A percentile compares a stretch with the other conserved stretches of the same genome.
Conservation (phyloP, 2,888 invertebrate species). For the Lymantria monacha region DNA sequence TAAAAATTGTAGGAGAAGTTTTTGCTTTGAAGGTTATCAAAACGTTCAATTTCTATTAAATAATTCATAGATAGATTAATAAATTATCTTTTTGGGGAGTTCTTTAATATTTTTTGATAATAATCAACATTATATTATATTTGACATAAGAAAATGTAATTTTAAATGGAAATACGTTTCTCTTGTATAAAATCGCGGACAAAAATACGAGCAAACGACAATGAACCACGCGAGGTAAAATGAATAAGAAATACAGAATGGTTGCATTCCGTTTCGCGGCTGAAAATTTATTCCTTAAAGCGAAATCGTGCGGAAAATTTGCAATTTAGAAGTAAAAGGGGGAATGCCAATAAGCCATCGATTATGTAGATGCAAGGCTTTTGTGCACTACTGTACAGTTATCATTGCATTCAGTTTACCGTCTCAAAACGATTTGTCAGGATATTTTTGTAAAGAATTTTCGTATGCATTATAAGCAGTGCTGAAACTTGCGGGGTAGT, state of each 20-base stretch:
- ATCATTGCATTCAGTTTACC: conserved; percentile 69
- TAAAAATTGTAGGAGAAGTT: too few relatives aligned
- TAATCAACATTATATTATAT: too few relatives aligned
- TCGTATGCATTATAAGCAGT: conserved; percentile 37
- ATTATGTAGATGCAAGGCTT: conserved; percentile 79
- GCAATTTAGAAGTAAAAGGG: conserved; percentile 81
- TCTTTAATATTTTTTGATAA: too few relatives aligned
- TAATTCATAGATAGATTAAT: too few relatives aligned
- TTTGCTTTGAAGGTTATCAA: too few relatives aligned
- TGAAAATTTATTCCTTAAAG: conserved; percentile 74
- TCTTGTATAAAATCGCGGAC: conserved; percentile 3
- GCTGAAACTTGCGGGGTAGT: conserved; percentile 40
- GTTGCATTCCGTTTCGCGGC: conserved; percentile 64
- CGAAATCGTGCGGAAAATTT: conserved; percentile 81
- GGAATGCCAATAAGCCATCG: conserved; percentile 79
- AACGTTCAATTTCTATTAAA: too few relatives aligned
- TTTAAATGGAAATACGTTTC: neutral
- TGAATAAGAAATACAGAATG: conserved; percentile 59
- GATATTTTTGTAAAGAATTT: conserved; percentile 57
- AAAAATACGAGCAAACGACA: conserved; percentile 45
- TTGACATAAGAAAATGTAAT: neutral
- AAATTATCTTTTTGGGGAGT: too few relatives aligned
- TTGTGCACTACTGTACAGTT: conserved; percentile 71
- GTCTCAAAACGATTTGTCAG: conserved; percentile 71
- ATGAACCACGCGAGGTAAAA: conserved; percentile 39